These are phyloP conservation scores for Peromyscus eremicus DNA, from an alignment of 2,797 vertebrate genomes.

Conservation along the genomic window DNA sequence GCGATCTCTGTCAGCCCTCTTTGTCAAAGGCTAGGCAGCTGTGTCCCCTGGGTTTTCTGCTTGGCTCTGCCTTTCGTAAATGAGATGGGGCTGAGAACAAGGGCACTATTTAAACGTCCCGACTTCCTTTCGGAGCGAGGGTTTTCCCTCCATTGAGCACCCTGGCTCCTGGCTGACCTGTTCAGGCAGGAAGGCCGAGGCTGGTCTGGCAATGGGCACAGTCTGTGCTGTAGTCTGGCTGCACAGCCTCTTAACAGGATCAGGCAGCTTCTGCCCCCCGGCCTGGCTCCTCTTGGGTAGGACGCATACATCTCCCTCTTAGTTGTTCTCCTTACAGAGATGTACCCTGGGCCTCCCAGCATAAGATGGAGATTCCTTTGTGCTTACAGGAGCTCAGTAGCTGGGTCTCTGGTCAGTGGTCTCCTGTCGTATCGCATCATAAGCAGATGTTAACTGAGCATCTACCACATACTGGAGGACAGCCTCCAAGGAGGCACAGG, in stretches of 20 bases:
- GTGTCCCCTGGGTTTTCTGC: background rate
- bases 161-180: background rate
- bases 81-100: background rate
- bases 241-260: fast-evolving
- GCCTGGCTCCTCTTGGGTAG: background rate
- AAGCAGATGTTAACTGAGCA: background rate
- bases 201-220: background rate
- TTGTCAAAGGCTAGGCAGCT: background rate
- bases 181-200: background rate
- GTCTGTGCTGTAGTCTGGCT: background rate
- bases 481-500: background rate
- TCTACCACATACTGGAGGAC: background rate
- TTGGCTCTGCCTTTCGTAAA: background rate
- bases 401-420: background rate
- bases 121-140: background rate
- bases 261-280: background rate
- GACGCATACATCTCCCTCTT: fast-evolving
- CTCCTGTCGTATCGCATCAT: fast-evolving
- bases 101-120: background rate
- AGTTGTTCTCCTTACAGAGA: fast-evolving
- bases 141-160: background rate
- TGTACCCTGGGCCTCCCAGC: background rate
- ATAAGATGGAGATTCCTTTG: background rate
- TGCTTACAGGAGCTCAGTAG: background rate
- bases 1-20: background rate